Evolutionary conservation across 2,888 invertebrate species (phyloP).

Genomic region (Bellardia pandia): DNA sequence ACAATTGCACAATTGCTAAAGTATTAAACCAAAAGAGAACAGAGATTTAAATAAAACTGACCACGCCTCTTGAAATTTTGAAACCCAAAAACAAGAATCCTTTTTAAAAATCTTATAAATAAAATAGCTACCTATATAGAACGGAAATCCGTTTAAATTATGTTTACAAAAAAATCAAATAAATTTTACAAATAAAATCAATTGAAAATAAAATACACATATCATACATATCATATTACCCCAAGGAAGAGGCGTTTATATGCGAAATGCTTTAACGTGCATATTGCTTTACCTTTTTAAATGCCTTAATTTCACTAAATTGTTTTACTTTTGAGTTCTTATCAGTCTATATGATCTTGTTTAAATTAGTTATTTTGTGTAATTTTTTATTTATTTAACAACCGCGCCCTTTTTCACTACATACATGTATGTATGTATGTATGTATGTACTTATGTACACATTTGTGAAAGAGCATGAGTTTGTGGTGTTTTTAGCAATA

Average conservation of each 20-base stretch:
- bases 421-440: not conserved
- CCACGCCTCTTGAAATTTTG: slow-evolving; percentile 67
- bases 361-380: slow-evolving; percentile 69
- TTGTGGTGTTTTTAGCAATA: slow-evolving; percentile 64
- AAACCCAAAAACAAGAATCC: slow-evolving; percentile 37
- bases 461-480: slow-evolving; percentile 43
- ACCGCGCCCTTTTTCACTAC: slow-evolving; percentile 68
- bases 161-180: slow-evolving; percentile 10
- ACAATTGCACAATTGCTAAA: slow-evolving; percentile 59
- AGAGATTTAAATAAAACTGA: slow-evolving; percentile 69
- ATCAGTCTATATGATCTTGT: slow-evolving; percentile 61
- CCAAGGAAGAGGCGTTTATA: slow-evolving; percentile 62
- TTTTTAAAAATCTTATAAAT: not conserved
- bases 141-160: slow-evolving; percentile 64
- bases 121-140: slow-evolving; percentile 10
- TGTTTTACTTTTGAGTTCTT: slow-evolving; percentile 14
- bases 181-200: not conserved
- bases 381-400: slow-evolving; percentile 67
- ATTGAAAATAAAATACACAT: not conserved
- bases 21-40: slow-evolving; percentile 21
- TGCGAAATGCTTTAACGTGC: slow-evolving; percentile 15
- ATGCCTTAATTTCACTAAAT: slow-evolving; percentile 44
- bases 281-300: slow-evolving; percentile 31
- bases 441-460: no score
- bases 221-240: slow-evolving; percentile 42